These are phyloP conservation scores for Nycteola revayana DNA, from an alignment of 2,888 invertebrate species.

Conservation along the genomic window DNA sequence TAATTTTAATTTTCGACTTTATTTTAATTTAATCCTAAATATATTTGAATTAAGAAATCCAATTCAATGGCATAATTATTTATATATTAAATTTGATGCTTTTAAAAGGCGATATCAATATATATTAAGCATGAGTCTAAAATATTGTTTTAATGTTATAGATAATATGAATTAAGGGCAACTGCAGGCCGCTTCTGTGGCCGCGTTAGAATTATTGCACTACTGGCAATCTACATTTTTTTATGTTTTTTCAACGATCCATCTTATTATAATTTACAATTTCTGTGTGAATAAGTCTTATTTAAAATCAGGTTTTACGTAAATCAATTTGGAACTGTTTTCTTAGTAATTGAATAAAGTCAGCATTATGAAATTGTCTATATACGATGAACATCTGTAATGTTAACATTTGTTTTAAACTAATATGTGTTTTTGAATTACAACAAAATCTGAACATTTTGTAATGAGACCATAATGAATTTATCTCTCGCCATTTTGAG, in stretches of 20 bases:
- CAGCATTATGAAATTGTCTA: constrained; percentile 75
- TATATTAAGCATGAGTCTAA: constrained; percentile 60
- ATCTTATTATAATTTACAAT: constrained; percentile 72
- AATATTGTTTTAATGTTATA: constrained; percentile 54
- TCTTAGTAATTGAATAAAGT: constrained; percentile 62
- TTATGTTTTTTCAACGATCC: constrained; percentile 79
- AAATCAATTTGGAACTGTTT: constrained; percentile 80
- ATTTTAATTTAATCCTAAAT: constrained; percentile 64
- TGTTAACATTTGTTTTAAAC: constrained; percentile 13
- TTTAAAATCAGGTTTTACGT: constrained; percentile 77
- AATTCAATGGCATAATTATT: constrained; percentile 60
- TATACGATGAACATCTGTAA: constrained; percentile 27
- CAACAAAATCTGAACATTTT: constrained; percentile 66
- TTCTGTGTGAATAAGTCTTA: constrained; percentile 70
- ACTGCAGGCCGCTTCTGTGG: constrained; percentile 36
- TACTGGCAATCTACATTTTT: constrained; percentile 69
- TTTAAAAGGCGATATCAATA: constrained; percentile 62
- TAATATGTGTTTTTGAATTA: too few species aligned
- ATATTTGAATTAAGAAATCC: constrained; percentile 69
- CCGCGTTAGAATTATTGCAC: constrained; percentile 53
- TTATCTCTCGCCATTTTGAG: constrained; percentile 72
- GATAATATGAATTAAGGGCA: constrained; percentile 70
- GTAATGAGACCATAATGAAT: constrained; percentile 65
- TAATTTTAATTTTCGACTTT: constrained; percentile 59
- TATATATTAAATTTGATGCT: constrained; percentile 66